Evolutionary conservation across 2,113 vertebrate genomes (phyloP), one percentile per base, ranked within the genome.

Genomic region (Poecilia latipinna): DNA sequence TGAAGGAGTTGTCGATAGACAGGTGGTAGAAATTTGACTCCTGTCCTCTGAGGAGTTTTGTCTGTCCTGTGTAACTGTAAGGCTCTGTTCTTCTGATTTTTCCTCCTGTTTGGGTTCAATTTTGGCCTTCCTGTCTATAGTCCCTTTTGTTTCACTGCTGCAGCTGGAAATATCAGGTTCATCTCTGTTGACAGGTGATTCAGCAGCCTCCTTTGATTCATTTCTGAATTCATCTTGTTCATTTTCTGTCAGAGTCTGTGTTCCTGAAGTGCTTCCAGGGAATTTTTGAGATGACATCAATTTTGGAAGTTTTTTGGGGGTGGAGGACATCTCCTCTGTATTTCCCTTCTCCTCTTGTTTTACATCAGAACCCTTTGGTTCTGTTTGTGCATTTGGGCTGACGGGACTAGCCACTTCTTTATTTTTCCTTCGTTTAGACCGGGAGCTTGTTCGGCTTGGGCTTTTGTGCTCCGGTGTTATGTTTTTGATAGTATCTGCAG

Each of bases 391-490:
- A 31, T 61, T 87, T 44, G 82, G 88, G 57, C 86, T 89, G n/a
- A 65, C 8, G 0, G 89, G 82, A 77, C 78, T 90, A n/a, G 35
- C 29, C 2, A 74, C 44, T 8, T 91, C 83, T 82, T 65, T 91
- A 31, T 62, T 74, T 85, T 89, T 90, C 65, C 70, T 84, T 65
- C 44, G 90, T 86, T 90, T 93, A 24, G 89, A 79, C 65, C 81
- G 88, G 3, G 86, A 85, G 32, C 68, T 72, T 37, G 82, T 68
- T 82, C 73, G 90, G 72, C 8, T 72, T 0, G 61, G 66, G 22
- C 54, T 78, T 90, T 89, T 90, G 19, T 81, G 28, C 68, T 84
- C 70, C 48, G 61, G 70, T 31, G 63, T 84, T 19, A 79, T 60
- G 32, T 61, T 71, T 19, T n/a, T n/a, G 3, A 54, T 37, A 66